These are phyloP conservation scores for Probaryconus sp. DNA, from an alignment of 1,140 invertebrate species.

Conservation along the genomic window DNA sequence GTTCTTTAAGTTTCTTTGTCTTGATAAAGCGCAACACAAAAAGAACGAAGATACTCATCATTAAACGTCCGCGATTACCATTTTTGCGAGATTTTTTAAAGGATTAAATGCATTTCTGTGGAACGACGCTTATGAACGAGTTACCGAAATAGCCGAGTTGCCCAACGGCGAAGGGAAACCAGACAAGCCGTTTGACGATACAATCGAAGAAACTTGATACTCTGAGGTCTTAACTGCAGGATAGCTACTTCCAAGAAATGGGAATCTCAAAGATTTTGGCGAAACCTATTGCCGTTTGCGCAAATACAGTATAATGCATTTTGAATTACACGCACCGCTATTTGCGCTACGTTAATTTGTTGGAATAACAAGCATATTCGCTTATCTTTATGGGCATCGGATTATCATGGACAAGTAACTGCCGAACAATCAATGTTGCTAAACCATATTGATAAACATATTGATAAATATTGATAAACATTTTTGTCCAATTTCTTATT, in stretches of 20 bases:
- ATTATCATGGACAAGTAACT: slow-evolving; percentile 21
- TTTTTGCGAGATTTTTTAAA: slow-evolving; percentile 60
- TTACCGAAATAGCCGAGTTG: slow-evolving; percentile 57
- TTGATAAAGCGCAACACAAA: slow-evolving; percentile 33
- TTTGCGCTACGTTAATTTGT: slow-evolving; percentile 45
- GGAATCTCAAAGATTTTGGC: slow-evolving; percentile 52
- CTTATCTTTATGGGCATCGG: slow-evolving; percentile 38
- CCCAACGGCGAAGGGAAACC: slow-evolving; percentile 46
- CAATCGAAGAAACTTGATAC: slow-evolving; percentile 67
- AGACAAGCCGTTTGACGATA: slow-evolving; percentile 62
- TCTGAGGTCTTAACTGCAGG: slow-evolving; percentile 59
- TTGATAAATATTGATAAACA: too few species aligned
- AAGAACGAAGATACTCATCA: slow-evolving; percentile 56
- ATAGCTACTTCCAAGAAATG: slow-evolving; percentile 57
- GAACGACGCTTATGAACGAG: slow-evolving; percentile 46
- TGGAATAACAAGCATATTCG: slow-evolving; percentile 16
- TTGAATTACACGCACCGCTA: slow-evolving; percentile 29
- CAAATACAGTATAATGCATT: slow-evolving; percentile 25
- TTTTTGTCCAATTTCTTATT: too few species aligned
- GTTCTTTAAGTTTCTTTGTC: slow-evolving; percentile 36
- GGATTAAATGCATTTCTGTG: slow-evolving; percentile 55
- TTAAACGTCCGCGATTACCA: slow-evolving; percentile 55
- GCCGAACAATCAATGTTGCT: slow-evolving; percentile 12
- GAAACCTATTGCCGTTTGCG: slow-evolving; percentile 38
- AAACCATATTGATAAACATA: too few species aligned